These are phyloP conservation scores for Habrosyne pyritoides DNA, from an alignment of 2,888 invertebrate species.

Conservation along the genomic window DNA sequence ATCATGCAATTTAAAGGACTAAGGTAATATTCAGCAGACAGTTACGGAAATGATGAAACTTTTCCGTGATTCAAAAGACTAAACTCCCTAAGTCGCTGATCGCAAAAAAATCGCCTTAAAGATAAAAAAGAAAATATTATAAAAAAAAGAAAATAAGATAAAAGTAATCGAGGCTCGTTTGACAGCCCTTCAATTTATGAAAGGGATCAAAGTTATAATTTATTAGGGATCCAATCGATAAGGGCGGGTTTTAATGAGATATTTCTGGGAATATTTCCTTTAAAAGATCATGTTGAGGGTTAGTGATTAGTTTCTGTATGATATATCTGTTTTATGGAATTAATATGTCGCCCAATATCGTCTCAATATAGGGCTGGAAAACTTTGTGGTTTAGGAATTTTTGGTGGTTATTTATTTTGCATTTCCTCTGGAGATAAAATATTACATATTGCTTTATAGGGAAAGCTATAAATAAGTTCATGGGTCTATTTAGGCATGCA, in stretches of 20 bases:
- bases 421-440: no score
- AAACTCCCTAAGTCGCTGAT: conserved; percentile 5
- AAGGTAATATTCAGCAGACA: neutral
- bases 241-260: conserved; percentile 46
- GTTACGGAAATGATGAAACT: conserved; percentile 1
- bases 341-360: neutral
- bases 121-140: conserved; percentile 33
- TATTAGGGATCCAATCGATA: conserved; percentile 55
- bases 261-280: conserved; percentile 27
- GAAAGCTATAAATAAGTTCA: no score
- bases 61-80: neutral
- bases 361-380: neutral
- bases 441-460: no score
- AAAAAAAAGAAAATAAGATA: conserved; percentile 39
- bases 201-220: conserved; percentile 64
- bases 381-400: neutral
- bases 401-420: no score
- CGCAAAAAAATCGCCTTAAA: conserved; percentile 22
- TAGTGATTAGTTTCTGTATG: conserved; percentile 23
- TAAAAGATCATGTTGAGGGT: conserved; percentile 17
- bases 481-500: no score
- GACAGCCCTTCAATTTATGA: conserved; percentile 55
- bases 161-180: conserved; percentile 41
- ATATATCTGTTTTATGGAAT: conserved; percentile 2
- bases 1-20: neutral